phyloP scores from a whole-genome alignment of 2,888 invertebrate genomes.

The Empis stercorea region DNA sequence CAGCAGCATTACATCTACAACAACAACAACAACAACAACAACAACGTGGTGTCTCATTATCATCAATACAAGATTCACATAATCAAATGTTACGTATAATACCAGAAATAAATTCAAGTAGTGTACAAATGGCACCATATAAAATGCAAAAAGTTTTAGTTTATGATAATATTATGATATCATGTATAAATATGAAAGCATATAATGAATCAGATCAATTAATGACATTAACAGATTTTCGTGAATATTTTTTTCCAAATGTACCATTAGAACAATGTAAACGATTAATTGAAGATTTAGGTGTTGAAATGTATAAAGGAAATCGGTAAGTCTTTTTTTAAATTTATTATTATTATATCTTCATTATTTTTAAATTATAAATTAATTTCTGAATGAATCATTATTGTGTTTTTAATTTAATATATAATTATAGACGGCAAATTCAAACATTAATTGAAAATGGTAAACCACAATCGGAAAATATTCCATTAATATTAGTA shows the following conservation, averaged over 20 bases:
- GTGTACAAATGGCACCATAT: conserved; percentile 59
- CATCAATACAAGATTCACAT: conserved; percentile 21
- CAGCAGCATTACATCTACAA: conserved; percentile 40
- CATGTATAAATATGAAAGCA: conserved; percentile 77
- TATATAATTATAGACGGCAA: conserved; percentile 44
- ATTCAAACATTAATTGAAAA: conserved; percentile 62
- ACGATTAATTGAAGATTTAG: conserved; percentile 67
- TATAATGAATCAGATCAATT: conserved; percentile 68
- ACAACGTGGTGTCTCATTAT: conserved; percentile 19
- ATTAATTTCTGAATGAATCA: neutral
- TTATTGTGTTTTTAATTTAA: neutral
- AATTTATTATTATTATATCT: too few species aligned
- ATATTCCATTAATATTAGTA: conserved; percentile 67
- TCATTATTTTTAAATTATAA: too few species aligned
- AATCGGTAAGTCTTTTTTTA: conserved; percentile 52
- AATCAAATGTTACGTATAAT: conserved; percentile 47
- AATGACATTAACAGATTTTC: conserved; percentile 71
- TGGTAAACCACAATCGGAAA: conserved; percentile 61
- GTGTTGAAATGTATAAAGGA: conserved; percentile 66
- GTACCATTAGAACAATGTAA: conserved; percentile 62
- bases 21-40: conserved; percentile 28
- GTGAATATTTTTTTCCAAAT: conserved; percentile 66
- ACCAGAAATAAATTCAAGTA: conserved; percentile 52
- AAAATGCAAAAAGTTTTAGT: conserved; percentile 71
- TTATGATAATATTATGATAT: conserved; percentile 61